Percentiles rank a stretch among this genome's conserved stretches.
These are phyloP conservation scores for Rhingia rostrata DNA, from an alignment of 2,888 invertebrate genomes.

Conservation along the genomic window DNA sequence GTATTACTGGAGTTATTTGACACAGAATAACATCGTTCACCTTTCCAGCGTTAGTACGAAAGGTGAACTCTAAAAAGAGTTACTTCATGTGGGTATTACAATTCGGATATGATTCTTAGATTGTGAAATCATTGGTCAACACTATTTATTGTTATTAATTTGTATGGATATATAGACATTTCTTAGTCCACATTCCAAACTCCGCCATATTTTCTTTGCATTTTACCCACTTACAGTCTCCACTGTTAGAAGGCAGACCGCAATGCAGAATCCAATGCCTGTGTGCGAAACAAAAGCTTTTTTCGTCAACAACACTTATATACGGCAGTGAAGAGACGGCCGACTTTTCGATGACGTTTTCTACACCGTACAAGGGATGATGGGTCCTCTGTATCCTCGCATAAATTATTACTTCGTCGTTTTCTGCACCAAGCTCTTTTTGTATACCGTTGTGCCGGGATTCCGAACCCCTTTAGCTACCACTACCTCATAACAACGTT, in stretches of 20 bases:
- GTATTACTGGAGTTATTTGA: too few relatives aligned
- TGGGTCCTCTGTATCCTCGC: constrained; percentile 41
- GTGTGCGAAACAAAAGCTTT: constrained; percentile 58
- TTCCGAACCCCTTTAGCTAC: neutral
- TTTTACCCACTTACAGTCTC: neutral
- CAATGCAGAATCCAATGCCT: neutral
- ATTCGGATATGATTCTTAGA: too few relatives aligned
- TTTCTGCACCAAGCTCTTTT: constrained; percentile 45
- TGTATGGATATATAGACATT: neutral
- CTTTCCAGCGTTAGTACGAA: too few relatives aligned
- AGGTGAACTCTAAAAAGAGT: too few relatives aligned
- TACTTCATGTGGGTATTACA: too few relatives aligned
- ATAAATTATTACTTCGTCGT: constrained; percentile 60
- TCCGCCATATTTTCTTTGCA: neutral
- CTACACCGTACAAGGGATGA: constrained; percentile 24
- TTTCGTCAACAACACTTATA: constrained; percentile 3
- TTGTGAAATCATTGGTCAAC: too few relatives aligned
- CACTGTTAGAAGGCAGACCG: constrained; percentile 19
- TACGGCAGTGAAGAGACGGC: constrained; percentile 8
- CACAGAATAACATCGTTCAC: too few relatives aligned
- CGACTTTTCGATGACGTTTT: constrained; percentile 42
- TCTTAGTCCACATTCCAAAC: neutral
- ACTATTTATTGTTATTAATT: too few relatives aligned
- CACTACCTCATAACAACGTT: constrained; percentile 27
- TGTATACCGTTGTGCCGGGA: constrained; percentile 20